Base-by-base conservation (phyloP, 2,888 invertebrate genomes). In the Zhengitettix transpicula region DNA sequence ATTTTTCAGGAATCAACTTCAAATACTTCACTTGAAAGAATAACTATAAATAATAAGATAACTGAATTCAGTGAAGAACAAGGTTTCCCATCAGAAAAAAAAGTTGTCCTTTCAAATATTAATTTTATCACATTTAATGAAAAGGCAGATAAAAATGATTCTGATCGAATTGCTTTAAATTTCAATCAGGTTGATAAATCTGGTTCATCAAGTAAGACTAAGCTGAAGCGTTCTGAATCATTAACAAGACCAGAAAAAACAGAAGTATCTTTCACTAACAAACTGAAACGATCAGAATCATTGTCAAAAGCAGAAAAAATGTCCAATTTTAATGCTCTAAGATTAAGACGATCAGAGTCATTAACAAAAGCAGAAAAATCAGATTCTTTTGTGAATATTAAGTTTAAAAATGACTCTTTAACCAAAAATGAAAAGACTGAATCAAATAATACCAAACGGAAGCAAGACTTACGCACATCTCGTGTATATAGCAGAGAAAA, bases 401-500 rank as follows among this genome's bases (percentile, higher is more conserved):
- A 57, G 51, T 60, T 67, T 12, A 64, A 64, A n/a, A 63, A 66
- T 1, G 66, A 66, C 55, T 66, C 66, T 10, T 56, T 66, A 16
- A 65, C 64, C 67, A 80, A 83, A 28, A 75, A 77, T 54, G 75
- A 75, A 62, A 74, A 75, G 52, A 72, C 72, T 16, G 73, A 73
- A 15, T 84, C 84, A 72, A 88, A 88, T 74, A 81, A 85, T 65
- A 85, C 84, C 70, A 86, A 85, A 70, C 79, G 84, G 56, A 79
- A 85, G 53, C 74, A 74, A 71, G 64, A 66, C 14, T 61, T 63
- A n/a, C 70, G 28, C 68, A 69, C 42, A 72, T 75, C 58, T 74
- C 75, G 66, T 42, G 59, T 60, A 14, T 41, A 55, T 10, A 60
- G 57, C 42, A 64, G 64, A 55, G 63, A 62, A 40, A 63, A 63